phyloP scores from a whole-genome alignment of 2,888 invertebrate genomes.

The Mimas tiliae region DNA sequence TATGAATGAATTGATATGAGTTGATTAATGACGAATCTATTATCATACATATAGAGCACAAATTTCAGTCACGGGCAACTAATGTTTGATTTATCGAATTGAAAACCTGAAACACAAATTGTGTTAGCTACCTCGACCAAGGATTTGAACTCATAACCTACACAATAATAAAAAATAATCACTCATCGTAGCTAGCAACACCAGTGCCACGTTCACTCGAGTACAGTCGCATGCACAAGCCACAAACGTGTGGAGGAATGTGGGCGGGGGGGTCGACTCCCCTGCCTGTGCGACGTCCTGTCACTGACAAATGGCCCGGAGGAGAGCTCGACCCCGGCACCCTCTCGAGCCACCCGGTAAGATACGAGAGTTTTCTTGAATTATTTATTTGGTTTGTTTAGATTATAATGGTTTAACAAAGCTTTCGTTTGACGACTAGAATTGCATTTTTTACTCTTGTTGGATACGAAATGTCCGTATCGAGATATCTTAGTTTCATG shows the following conservation, averaged over 20 bases:
- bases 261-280: slow-evolving; percentile 46
- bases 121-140: no score
- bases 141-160: neutral
- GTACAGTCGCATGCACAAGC: slow-evolving; percentile 71
- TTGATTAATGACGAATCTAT: no score
- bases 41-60: no score
- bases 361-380: slow-evolving; percentile 37
- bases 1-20: no score
- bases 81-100: no score
- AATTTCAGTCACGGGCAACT: no score
- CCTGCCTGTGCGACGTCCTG: slow-evolving; percentile 72
- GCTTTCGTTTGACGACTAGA: no score
- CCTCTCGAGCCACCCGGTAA: slow-evolving; percentile 63
- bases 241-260: slow-evolving; percentile 65
- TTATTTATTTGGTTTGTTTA: slow-evolving; percentile 15
- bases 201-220: slow-evolving; percentile 27
- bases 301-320: slow-evolving; percentile 84
- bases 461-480: no score
- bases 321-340: slow-evolving; percentile 79
- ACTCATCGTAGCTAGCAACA: slow-evolving; percentile 30
- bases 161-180: neutral
- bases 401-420: neutral
- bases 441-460: no score
- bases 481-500: no score
- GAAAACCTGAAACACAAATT: no score